Conservation (phyloP, 2,113 vertebrate species). For the cattle (Bos taurus) region ARS-UCD2.0 NC_037357.1:111514001-111514500, state of each 20-base stretch:
- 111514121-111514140: neutral
- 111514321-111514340: neutral
- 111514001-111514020: neutral
- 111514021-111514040: neutral
- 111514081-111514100: neutral
- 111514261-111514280: neutral
- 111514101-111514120: neutral
- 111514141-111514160: neutral
- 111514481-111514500: neutral
- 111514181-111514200: neutral
- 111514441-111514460: neutral
- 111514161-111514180: neutral
- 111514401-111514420: neutral
- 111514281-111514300: neutral
- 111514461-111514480: neutral
- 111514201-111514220: neutral
- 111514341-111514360: neutral
- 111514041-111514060: constrained; percentile 1
- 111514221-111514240: neutral
- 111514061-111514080: neutral
- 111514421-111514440: neutral
- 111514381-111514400: neutral
- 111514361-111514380: neutral
- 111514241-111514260: neutral
- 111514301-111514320: neutral